Evolutionary conservation across 2,797 vertebrate genomes (phyloP).

Genomic region (Podarcis lilfordi): DNA sequence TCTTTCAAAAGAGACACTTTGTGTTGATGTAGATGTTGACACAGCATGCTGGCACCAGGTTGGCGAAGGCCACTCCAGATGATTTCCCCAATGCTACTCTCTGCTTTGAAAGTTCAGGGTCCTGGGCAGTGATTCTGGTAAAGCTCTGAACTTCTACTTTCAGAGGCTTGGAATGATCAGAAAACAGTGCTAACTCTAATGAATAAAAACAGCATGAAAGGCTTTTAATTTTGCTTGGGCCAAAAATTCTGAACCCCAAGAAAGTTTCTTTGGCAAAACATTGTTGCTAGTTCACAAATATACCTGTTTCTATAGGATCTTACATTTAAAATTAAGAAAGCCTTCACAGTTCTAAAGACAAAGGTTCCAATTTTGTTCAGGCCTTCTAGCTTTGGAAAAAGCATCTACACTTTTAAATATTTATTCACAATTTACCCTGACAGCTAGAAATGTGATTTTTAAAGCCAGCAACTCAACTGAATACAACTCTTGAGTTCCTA

Average conservation of each 20-base stretch:
- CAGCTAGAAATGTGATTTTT: neutral
- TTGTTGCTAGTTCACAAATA: neutral
- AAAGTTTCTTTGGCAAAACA: neutral
- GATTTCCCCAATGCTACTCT: neutral
- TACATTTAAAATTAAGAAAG: neutral
- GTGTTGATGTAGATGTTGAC: neutral
- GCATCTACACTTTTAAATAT: neutral
- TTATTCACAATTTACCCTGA: neutral
- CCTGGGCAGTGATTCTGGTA: neutral
- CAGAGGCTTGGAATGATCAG: neutral
- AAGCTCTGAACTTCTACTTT: neutral
- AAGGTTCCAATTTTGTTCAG: neutral
- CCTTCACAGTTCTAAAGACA: neutral
- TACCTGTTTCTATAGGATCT: neutral
- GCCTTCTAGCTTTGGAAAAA: neutral
- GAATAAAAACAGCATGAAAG: neutral
- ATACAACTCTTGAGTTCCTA: neutral
- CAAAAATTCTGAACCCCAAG: neutral
- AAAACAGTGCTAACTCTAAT: neutral
- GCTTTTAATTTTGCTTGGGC: neutral
- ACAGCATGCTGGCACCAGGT: neutral
- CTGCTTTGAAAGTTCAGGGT: neutral
- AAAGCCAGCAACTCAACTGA: neutral
- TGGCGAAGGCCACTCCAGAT: neutral
- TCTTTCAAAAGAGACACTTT: neutral